These are phyloP conservation scores for Pluvialis apricaria DNA, from an alignment of 2,113 vertebrate genomes.

Conservation along the genomic window DNA sequence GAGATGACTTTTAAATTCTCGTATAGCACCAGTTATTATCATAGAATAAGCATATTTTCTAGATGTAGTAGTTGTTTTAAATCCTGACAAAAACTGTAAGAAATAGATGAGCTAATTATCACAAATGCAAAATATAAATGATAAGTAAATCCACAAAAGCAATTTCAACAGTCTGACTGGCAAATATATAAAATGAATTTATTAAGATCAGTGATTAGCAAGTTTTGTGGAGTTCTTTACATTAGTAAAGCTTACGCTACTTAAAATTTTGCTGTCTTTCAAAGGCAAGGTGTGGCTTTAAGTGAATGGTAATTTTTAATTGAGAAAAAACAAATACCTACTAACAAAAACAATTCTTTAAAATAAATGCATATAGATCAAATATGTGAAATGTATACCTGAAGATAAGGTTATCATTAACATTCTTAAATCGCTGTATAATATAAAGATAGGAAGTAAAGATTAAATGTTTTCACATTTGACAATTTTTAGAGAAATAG, in stretches of 20 bases:
- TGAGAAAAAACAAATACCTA: neutral
- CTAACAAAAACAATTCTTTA: neutral
- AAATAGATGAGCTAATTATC: neutral
- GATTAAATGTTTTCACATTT: neutral
- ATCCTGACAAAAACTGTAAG: neutral
- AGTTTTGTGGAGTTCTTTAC: neutral
- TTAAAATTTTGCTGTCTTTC: neutral
- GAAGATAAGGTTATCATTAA: neutral
- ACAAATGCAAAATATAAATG: neutral
- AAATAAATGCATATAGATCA: neutral
- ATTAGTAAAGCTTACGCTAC: neutral
- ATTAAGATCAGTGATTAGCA: neutral
- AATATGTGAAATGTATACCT: neutral
- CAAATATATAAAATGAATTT: conserved; percentile 15
- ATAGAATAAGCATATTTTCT: neutral
- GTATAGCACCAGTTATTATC: neutral
- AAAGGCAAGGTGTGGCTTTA: neutral
- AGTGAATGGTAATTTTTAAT: neutral
- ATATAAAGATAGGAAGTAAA: neutral
- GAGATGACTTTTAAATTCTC: neutral
- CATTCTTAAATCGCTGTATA: neutral
- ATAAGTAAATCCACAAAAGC: neutral
- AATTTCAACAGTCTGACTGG: neutral
- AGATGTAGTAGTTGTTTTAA: neutral
- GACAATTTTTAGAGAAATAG: neutral